Percentiles rank a stretch among this genome's conserved stretches.
Evolutionary conservation across 2,797 vertebrate species (phyloP).

Genomic region (Prionace glauca): DNA sequence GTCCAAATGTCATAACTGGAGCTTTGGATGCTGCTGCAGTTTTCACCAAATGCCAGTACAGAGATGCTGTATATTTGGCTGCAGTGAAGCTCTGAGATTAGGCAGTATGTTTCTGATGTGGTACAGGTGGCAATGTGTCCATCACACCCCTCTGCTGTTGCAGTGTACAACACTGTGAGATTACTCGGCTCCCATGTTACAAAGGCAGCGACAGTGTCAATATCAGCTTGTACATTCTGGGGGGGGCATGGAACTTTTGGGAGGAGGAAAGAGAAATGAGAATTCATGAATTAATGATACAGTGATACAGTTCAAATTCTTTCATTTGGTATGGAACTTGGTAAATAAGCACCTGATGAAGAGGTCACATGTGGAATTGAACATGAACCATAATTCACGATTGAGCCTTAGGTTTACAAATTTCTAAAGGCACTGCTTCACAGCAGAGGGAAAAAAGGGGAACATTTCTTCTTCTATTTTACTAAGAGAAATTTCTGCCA

Average conservation of each 20-base stretch:
- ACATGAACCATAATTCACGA: neutral
- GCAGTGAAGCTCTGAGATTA: conserved; percentile 54
- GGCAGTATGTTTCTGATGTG: conserved; percentile 55
- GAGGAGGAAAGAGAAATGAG: neutral
- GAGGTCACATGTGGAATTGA: neutral
- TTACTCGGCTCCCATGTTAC: conserved; percentile 53
- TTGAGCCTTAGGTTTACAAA: neutral
- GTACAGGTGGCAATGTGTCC: conserved; percentile 52
- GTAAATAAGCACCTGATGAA: neutral
- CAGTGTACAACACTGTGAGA: conserved; percentile 52
- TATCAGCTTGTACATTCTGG: conserved; percentile 51
- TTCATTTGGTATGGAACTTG: neutral
- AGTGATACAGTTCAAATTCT: neutral
- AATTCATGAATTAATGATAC: neutral
- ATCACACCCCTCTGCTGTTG: conserved; percentile 47
- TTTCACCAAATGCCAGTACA: conserved; percentile 50
- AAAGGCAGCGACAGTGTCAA: conserved; percentile 53
- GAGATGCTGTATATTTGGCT: conserved; percentile 53
- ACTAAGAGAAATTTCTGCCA: neutral
- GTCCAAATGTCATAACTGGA: conserved; percentile 53
- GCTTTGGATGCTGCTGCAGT: conserved; percentile 56
- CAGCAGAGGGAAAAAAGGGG: neutral
- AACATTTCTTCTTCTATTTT: neutral
- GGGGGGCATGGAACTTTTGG: conserved; percentile 60
- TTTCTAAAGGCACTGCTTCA: neutral